Percentiles rank a stretch among this genome's conserved stretches.
Evolutionary conservation across 2,888 invertebrate genomes (phyloP).

Genomic region (Vannuccia rotundouncinata): DNA sequence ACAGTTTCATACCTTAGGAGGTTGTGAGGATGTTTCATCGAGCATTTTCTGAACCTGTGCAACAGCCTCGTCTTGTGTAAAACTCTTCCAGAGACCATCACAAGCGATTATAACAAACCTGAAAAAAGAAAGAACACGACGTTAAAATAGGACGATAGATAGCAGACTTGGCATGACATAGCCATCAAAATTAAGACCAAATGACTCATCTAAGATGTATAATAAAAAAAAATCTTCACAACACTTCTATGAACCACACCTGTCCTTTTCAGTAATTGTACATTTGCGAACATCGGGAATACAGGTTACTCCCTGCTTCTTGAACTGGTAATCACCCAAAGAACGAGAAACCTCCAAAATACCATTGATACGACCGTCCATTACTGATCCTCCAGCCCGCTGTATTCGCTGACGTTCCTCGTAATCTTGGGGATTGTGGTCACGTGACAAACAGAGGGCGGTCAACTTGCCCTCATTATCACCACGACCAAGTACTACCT

Average conservation of each 20-base stretch:
- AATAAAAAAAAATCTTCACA: slow-evolving; percentile 20
- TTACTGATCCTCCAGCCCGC: slow-evolving; percentile 53
- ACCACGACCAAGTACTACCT: background rate
- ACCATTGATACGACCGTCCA: slow-evolving; percentile 55
- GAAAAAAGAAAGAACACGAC: slow-evolving; percentile 41
- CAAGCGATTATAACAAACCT: slow-evolving; percentile 60
- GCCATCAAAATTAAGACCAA: background rate
- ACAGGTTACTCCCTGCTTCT: slow-evolving; percentile 58
- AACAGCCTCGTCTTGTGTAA: slow-evolving; percentile 55
- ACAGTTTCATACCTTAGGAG: background rate
- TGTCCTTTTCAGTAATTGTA: slow-evolving; percentile 57
- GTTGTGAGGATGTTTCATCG: background rate
- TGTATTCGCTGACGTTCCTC: slow-evolving; percentile 60
- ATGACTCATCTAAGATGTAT: background rate
- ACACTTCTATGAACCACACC: slow-evolving; percentile 45
- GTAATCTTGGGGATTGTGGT: slow-evolving; percentile 58
- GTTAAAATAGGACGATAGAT: background rate
- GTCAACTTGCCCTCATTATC: slow-evolving; percentile 40
- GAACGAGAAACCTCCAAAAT: slow-evolving; percentile 59
- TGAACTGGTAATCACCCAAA: slow-evolving; percentile 60
- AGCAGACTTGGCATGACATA: slow-evolving; percentile 17
- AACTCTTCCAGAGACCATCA: slow-evolving; percentile 61
- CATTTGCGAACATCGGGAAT: slow-evolving; percentile 59
- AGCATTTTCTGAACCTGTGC: slow-evolving; percentile 23
- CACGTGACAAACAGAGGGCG: slow-evolving; percentile 57